phyloP scores from a whole-genome alignment of 2,797 vertebrate species.

The Adrianichthys oophorus region DNA sequence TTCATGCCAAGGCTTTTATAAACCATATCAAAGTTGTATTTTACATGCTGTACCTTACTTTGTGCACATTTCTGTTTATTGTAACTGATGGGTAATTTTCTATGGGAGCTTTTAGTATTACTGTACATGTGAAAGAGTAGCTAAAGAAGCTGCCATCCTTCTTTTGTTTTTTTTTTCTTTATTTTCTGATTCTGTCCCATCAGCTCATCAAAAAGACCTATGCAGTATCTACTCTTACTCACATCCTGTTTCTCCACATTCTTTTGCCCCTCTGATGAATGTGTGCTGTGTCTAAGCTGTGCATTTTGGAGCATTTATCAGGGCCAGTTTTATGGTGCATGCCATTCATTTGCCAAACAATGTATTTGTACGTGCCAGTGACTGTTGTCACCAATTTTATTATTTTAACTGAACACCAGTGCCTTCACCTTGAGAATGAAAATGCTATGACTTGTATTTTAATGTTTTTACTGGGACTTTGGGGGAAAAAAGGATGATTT shows the following conservation, averaged over 20 bases:
- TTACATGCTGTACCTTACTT: constrained; percentile 22
- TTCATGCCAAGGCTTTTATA: constrained; percentile 51
- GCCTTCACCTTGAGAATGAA: constrained; percentile 67
- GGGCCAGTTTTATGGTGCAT: constrained; percentile 56
- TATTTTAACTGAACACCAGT: constrained; percentile 46
- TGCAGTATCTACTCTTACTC: constrained; percentile 62
- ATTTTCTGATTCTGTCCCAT: constrained; percentile 3
- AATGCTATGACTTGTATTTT: constrained; percentile 35
- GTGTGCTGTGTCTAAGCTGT: constrained; percentile 45
- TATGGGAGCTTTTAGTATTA: constrained; percentile 35
- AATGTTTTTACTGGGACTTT: constrained; percentile 38
- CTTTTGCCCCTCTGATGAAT: constrained; percentile 7
- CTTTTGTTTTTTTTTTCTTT: neutral
- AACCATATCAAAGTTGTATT: constrained; percentile 27
- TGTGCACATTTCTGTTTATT: constrained; percentile 19
- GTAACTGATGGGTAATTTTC: constrained; percentile 10
- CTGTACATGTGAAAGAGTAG: constrained; percentile 19
- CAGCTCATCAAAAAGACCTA: constrained; percentile 58
- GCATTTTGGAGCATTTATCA: constrained; percentile 44
- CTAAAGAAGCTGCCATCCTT: neutral
- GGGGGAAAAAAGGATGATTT: no score
- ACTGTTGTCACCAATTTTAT: constrained; percentile 17
- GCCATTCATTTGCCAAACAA: constrained; percentile 51
- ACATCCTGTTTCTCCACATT: constrained; percentile 12
- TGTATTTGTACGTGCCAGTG: constrained; percentile 58